phyloP scores from a whole-genome alignment of 2,888 invertebrate species.

The Caenorhabditis zanzibari region DNA sequence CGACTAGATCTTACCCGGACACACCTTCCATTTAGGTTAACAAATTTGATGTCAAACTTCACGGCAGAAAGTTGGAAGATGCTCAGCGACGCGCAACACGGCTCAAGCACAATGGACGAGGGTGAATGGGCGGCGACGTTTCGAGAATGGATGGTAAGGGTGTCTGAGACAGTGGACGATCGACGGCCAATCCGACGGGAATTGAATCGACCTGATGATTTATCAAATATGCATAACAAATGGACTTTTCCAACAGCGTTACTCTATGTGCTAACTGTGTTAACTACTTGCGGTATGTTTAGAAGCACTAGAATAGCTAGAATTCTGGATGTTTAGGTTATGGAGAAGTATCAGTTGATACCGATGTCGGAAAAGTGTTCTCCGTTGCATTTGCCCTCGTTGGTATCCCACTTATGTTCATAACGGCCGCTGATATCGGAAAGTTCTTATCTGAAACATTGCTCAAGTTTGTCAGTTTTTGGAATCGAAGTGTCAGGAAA shows the following conservation, averaged over 20 bases:
- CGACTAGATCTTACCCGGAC: too few relatives aligned
- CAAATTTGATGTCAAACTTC: slow-evolving; percentile 82
- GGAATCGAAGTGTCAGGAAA: slow-evolving; percentile 78
- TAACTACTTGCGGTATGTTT: slow-evolving; percentile 83
- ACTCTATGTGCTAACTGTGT: slow-evolving; percentile 83
- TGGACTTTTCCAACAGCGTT: slow-evolving; percentile 84
- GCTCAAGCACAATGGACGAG: slow-evolving; percentile 74
- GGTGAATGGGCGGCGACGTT: slow-evolving; percentile 79
- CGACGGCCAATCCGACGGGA: slow-evolving; percentile 80
- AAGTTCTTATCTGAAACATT: slow-evolving; percentile 84
- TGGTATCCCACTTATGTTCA: slow-evolving; percentile 84
- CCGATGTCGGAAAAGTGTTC: slow-evolving; percentile 83
- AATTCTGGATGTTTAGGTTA: slow-evolving; percentile 77
- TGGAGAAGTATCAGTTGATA: slow-evolving; percentile 83
- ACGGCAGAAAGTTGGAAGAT: slow-evolving; percentile 81
- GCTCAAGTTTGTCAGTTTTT: slow-evolving; percentile 81
- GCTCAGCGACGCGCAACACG: slow-evolving; percentile 80
- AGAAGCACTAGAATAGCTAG: background rate
- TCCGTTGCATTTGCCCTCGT: slow-evolving; percentile 83
- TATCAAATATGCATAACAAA: slow-evolving; percentile 82
- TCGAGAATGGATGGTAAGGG: slow-evolving; percentile 81
- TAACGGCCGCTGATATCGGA: slow-evolving; percentile 84
- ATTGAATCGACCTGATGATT: slow-evolving; percentile 77
- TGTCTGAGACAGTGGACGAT: slow-evolving; percentile 81
- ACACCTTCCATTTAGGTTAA: too few relatives aligned